These are phyloP conservation scores for Copidosoma aretas DNA, from an alignment of 2,888 invertebrate species.

Conservation along the genomic window DNA sequence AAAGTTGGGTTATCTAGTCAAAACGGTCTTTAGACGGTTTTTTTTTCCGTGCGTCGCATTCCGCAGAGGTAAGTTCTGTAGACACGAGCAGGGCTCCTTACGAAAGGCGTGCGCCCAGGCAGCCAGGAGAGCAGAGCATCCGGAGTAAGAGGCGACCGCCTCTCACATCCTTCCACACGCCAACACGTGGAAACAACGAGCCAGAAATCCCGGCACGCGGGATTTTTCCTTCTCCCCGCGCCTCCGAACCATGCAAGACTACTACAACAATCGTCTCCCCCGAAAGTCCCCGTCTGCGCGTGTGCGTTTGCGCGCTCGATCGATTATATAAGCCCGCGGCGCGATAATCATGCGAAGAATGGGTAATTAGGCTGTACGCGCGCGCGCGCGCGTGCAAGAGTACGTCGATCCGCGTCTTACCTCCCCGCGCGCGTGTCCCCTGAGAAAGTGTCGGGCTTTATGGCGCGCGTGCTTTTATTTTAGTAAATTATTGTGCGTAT, in stretches of 20 bases:
- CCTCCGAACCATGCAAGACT: neutral
- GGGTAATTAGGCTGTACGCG: slow-evolving; percentile 27
- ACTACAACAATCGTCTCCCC: slow-evolving; percentile 25
- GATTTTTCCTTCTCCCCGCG: neutral
- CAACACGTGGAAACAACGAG: neutral
- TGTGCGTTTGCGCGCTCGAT: slow-evolving; percentile 17
- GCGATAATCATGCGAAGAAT: slow-evolving; percentile 33
- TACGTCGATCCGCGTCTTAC: neutral
- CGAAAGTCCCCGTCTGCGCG: too few relatives aligned
- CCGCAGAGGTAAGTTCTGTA: too few relatives aligned
- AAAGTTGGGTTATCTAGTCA: too few relatives aligned
- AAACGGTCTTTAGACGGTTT: too few relatives aligned
- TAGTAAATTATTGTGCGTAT: too few relatives aligned
- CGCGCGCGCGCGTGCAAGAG: neutral
- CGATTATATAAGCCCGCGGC: slow-evolving; percentile 36
- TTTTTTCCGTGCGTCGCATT: too few relatives aligned
- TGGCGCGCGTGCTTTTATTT: neutral
- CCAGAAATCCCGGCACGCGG: too few relatives aligned
- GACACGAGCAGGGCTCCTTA: slow-evolving; percentile 14
- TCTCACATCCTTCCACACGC: neutral
- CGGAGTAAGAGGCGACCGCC: slow-evolving; percentile 13
- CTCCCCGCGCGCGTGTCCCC: slow-evolving; percentile 7
- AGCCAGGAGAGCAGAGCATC: slow-evolving; percentile 16
- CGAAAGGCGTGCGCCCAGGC: slow-evolving; percentile 17
- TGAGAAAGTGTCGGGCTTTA: slow-evolving; percentile 29